Evolutionary conservation across 2,797 vertebrate species (phyloP).

Genomic region (Poecilia velifera): DNA sequence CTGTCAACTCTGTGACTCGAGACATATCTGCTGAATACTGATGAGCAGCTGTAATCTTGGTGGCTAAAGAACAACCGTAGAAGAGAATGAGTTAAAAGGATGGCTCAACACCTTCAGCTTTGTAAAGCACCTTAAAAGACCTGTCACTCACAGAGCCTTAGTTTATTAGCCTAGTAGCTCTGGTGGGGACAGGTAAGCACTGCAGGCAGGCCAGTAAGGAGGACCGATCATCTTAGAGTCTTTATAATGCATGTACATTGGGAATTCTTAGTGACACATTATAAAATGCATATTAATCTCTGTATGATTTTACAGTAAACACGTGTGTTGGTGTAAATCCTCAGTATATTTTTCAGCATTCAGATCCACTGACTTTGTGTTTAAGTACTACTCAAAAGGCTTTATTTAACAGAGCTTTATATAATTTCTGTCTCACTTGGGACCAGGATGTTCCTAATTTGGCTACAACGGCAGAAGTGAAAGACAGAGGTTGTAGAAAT

Average conservation of each 20-base stretch:
- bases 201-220: not conserved
- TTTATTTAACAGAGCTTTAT: not conserved
- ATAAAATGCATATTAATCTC: not conserved
- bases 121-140: slow-evolving; percentile 55
- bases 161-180: slow-evolving; percentile 1
- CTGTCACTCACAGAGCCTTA: slow-evolving; percentile 51
- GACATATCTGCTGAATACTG: slow-evolving; percentile 39
- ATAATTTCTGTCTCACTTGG: not conserved
- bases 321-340: not conserved
- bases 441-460: not conserved
- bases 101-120: slow-evolving; percentile 36
- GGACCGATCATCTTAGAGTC: not conserved
- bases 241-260: not conserved
- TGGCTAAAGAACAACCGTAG: slow-evolving; percentile 48
- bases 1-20: slow-evolving; percentile 27
- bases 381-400: not conserved
- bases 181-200: not conserved
- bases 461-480: not conserved
- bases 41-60: slow-evolving; percentile 33
- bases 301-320: not conserved
- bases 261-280: not conserved
- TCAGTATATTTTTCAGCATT: not conserved
- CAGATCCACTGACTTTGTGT: not conserved
- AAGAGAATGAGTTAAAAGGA: slow-evolving; percentile 29
- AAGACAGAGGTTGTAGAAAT: not conserved